These are phyloP conservation scores for Eledona agricola DNA, from an alignment of 2,888 invertebrate genomes.

Conservation along the genomic window DNA sequence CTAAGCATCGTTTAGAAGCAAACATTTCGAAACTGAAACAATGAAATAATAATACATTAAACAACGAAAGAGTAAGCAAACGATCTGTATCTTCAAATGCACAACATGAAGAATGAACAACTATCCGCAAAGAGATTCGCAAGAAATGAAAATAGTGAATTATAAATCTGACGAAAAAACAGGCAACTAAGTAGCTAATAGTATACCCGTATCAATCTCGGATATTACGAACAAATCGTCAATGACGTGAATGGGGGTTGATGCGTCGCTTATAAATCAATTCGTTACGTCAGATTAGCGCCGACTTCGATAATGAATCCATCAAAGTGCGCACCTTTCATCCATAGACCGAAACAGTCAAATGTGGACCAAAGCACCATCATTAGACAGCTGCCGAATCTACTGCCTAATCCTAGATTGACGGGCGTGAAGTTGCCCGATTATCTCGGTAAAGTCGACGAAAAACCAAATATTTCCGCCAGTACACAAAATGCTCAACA, in stretches of 20 bases:
- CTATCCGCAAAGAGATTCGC: too few species aligned
- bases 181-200: slow-evolving; percentile 7
- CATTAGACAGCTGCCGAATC: slow-evolving; percentile 48
- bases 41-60: too few species aligned
- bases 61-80: too few species aligned
- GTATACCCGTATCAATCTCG: slow-evolving; percentile 5
- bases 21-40: too few species aligned
- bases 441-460: slow-evolving; percentile 43
- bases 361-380: slow-evolving; percentile 44
- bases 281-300: slow-evolving; percentile 48
- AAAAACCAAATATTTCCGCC: slow-evolving; percentile 13
- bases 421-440: slow-evolving; percentile 53
- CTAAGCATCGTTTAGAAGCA: too few species aligned
- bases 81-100: too few species aligned
- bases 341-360: slow-evolving; percentile 21
- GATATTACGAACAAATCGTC: slow-evolving; percentile 2
- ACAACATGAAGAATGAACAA: too few species aligned
- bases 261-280: slow-evolving; percentile 35
- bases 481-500: too few species aligned
- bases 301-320: slow-evolving; percentile 44
- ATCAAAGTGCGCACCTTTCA: slow-evolving; percentile 40
- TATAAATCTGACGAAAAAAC: too few species aligned
- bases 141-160: too few species aligned
- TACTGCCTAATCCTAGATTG: slow-evolving; percentile 52
- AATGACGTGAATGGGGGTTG: slow-evolving; percentile 17